Evolutionary conservation across 1,140 invertebrate species (phyloP).

Genomic region (Drosophila auraria): DNA sequence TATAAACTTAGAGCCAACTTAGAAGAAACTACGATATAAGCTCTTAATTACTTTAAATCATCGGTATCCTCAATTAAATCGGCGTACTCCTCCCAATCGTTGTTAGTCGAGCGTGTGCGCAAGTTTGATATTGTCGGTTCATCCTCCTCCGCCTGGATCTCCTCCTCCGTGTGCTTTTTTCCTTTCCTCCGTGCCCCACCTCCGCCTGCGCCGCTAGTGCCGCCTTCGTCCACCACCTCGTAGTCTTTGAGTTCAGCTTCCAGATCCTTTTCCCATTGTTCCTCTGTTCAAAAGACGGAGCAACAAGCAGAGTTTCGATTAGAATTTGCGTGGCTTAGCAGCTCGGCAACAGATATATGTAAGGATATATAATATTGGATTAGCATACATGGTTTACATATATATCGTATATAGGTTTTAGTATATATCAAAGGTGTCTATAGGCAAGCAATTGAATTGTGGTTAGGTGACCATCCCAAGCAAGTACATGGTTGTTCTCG

Average conservation of each 20-base stretch:
- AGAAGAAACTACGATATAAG: conserved; percentile 85
- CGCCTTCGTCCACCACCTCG: conserved; percentile 91
- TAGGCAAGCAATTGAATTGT: conserved; percentile 61
- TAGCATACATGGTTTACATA: conserved; percentile 65
- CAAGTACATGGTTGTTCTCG: conserved; percentile 67
- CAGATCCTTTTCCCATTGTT: conserved; percentile 97
- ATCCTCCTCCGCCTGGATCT: conserved; percentile 63
- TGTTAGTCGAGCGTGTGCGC: conserved; percentile 82
- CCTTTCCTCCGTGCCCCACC: conserved; percentile 26
- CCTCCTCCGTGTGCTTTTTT: conserved; percentile 26
- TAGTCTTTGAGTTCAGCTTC: conserved; percentile 96
- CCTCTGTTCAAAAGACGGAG: conserved; percentile 87
- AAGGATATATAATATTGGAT: conserved; percentile 31
- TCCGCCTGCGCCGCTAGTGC: conserved; percentile 46
- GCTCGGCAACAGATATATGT: conserved; percentile 19
- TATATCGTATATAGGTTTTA: conserved; percentile 42
- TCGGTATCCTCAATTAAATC: conserved; percentile 85
- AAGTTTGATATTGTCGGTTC: conserved; percentile 84
- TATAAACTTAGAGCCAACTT: conserved; percentile 84
- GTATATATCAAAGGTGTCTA: conserved; percentile 49
- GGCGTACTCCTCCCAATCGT: conserved; percentile 85
- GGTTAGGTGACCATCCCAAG: conserved; percentile 58
- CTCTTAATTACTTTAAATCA: conserved; percentile 86
- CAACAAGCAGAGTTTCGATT: conserved; percentile 46
- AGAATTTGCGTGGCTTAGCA: conserved; percentile 69